A percentile compares a stretch with the other conserved stretches of the same genome.
Conservation (phyloP, 2,113 vertebrate species). For the Kryptolebias marmoratus region DNA sequence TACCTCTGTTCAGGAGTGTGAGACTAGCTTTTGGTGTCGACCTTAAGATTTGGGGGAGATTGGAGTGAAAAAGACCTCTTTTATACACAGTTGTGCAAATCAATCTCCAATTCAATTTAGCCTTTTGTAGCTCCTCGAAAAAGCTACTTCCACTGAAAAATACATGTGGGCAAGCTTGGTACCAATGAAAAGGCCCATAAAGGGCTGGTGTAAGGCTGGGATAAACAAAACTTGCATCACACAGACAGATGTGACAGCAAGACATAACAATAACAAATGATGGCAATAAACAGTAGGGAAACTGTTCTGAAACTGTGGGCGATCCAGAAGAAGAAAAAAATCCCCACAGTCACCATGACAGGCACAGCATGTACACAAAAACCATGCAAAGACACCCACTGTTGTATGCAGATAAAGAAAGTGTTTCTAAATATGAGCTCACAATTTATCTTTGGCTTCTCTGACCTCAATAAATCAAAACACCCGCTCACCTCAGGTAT, state of each 20-base stretch:
- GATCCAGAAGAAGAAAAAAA: constrained; percentile 11
- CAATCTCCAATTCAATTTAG: constrained; percentile 4
- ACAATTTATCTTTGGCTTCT: constrained; percentile 12
- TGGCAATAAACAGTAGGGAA: constrained; percentile 47
- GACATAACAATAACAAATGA: constrained; percentile 55
- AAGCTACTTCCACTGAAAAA: constrained; percentile 9
- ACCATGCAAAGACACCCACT: constrained; percentile 10
- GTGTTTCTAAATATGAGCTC: constrained; percentile 21
- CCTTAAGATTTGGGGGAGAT: constrained; percentile 25
- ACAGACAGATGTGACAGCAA: constrained; percentile 54
- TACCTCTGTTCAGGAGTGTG: constrained; percentile 40
- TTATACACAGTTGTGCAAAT: constrained; percentile 13
- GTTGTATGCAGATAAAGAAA: constrained; percentile 16
- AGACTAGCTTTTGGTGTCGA: constrained; percentile 49
- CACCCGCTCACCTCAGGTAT: neutral
- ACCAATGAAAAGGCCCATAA: neutral
- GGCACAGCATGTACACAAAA: constrained; percentile 29
- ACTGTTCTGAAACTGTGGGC: constrained; percentile 43
- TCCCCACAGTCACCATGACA: constrained; percentile 38
- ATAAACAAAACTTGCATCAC: constrained; percentile 47
- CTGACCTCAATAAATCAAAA: constrained; percentile 17
- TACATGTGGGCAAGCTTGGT: constrained; percentile 5
- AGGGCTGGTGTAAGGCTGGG: constrained; percentile 1
- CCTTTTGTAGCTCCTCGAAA: neutral
- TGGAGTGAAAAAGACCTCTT: constrained; percentile 17